Evolutionary conservation across 2,888 invertebrate genomes (phyloP).

Genomic region (Belgica antarctica): DNA sequence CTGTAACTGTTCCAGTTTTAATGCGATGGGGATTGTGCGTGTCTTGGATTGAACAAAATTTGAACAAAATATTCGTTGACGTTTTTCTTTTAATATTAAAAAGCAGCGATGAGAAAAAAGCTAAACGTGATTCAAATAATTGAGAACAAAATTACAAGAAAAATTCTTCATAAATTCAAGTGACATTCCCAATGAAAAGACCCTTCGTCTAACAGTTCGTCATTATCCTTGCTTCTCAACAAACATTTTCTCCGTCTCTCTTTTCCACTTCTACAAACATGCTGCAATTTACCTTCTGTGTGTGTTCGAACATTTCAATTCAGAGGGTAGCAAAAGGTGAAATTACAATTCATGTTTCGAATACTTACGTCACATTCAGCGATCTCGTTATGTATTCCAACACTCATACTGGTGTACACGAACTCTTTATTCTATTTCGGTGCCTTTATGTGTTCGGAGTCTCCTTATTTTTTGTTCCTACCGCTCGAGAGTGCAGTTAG

Average conservation of each 20-base stretch:
- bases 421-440: slow-evolving; percentile 21
- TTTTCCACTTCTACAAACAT: neutral
- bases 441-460: slow-evolving; percentile 23
- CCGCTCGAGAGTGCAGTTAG: slow-evolving; percentile 42
- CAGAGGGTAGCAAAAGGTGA: slow-evolving; percentile 16
- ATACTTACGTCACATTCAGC: slow-evolving; percentile 37
- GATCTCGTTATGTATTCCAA: slow-evolving; percentile 29
- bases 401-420: slow-evolving; percentile 11
- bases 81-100: neutral
- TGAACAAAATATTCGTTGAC: neutral
- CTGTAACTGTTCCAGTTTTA: neutral
- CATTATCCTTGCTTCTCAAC: slow-evolving; percentile 14
- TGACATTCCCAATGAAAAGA: neutral
- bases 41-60: neutral
- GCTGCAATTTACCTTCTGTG: neutral
- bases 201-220: slow-evolving; percentile 11
- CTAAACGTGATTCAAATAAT: too few relatives aligned
- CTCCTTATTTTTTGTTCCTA: slow-evolving; percentile 36
- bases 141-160: too few relatives aligned
- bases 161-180: neutral
- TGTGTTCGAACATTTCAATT: neutral
- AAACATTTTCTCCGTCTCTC: too few relatives aligned
- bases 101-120: too few relatives aligned
- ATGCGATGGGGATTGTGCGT: neutral
- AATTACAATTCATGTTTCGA: slow-evolving; percentile 2